Percentiles rank a stretch among this genome's conserved stretches.
These are phyloP conservation scores for Trachelus troglodyta DNA, from an alignment of 2,888 invertebrate species.

Conservation along the genomic window DNA sequence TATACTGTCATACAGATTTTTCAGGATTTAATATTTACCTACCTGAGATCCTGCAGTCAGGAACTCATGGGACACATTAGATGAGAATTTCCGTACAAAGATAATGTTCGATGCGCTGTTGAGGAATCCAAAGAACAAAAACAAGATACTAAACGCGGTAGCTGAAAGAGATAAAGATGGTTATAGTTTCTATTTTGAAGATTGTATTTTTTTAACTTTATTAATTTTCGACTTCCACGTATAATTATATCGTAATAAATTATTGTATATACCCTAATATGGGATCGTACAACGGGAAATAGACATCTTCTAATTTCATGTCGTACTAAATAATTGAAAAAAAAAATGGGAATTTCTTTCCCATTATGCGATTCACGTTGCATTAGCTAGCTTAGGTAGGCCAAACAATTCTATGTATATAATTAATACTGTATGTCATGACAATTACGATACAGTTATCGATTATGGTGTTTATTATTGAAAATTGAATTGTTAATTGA, in stretches of 20 bases:
- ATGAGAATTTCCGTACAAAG: conserved; percentile 37
- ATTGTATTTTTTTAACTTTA: conserved; percentile 55
- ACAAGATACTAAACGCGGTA: conserved; percentile 28
- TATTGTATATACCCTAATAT: conserved; percentile 30
- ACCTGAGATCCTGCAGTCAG: background rate
- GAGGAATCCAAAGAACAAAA: conserved; percentile 11
- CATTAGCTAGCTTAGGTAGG: conserved; percentile 44
- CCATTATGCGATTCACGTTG: conserved; percentile 14
- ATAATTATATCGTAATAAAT: conserved; percentile 31
- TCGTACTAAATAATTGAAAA: background rate
- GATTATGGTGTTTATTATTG: conserved; percentile 42
- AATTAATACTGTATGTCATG: conserved; percentile 31
- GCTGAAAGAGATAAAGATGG: conserved; percentile 43
- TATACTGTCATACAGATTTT: background rate
- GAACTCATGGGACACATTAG: conserved; percentile 13
- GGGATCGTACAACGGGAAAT: conserved; percentile 30
- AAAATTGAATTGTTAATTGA: conserved; percentile 42
- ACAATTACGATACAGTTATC: conserved; percentile 33
- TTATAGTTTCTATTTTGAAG: conserved; percentile 56
- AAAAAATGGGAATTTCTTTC: background rate
- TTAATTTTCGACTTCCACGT: conserved; percentile 51
- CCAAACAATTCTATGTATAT: conserved; percentile 44
- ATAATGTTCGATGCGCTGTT: conserved; percentile 41
- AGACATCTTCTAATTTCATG: background rate
- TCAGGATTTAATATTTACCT: background rate